A percentile compares a stretch with the other conserved stretches of the same genome.
phyloP scores from a whole-genome alignment of 2,888 invertebrate species.

The Mamestra brassicae region DNA sequence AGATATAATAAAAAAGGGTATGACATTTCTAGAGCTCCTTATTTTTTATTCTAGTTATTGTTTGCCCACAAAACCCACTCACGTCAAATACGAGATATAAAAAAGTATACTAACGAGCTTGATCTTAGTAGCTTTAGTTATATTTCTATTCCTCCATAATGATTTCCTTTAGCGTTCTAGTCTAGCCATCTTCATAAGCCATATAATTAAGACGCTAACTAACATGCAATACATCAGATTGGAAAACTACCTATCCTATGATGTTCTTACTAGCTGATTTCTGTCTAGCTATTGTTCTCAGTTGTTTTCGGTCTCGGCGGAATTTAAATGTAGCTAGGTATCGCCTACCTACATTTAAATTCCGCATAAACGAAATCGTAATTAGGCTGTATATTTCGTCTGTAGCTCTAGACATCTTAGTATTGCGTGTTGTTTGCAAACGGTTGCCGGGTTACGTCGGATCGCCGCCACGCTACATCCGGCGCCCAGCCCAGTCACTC shows the following conservation, averaged over 20 bases:
- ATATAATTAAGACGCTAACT: background rate
- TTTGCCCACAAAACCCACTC: background rate
- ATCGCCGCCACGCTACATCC: constrained; percentile 81
- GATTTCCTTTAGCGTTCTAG: background rate
- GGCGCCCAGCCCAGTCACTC: constrained; percentile 80
- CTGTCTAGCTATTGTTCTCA: background rate
- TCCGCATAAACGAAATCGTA: constrained; percentile 40
- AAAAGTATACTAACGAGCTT: background rate
- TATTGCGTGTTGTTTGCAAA: constrained; percentile 85
- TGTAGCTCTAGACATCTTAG: constrained; percentile 49
- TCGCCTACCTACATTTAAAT: constrained; percentile 18
- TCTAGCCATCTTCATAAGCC: background rate
- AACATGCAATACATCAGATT: background rate
- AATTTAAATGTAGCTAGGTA: too few species aligned
- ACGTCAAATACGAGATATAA: background rate
- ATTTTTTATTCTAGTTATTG: background rate
- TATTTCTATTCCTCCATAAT: background rate
- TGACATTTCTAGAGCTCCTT: background rate
- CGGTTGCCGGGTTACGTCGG: constrained; percentile 85
- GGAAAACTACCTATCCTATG: background rate
- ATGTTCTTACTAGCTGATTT: too few species aligned
- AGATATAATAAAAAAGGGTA: background rate
- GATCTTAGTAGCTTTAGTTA: background rate
- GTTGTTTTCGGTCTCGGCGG: background rate
- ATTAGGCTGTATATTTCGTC: constrained; percentile 33